A percentile compares a stretch with the other conserved stretches of the same genome.
phyloP scores from a whole-genome alignment of 2,888 invertebrate species.

The Isoperla grammatica region DNA sequence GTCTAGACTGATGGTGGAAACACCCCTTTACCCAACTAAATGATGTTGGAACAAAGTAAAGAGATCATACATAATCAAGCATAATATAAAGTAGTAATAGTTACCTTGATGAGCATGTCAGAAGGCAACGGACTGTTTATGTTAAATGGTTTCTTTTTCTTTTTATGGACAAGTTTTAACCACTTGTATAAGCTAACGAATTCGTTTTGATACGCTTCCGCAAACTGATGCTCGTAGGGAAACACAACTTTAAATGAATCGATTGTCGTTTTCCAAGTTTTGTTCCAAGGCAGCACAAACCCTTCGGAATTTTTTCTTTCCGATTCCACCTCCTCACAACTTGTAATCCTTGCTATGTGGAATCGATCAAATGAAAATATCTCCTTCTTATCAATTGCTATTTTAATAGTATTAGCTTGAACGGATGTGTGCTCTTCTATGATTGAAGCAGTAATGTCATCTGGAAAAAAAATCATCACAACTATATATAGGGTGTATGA shows the following conservation, averaged over 20 bases:
- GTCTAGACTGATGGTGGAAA: too few relatives aligned
- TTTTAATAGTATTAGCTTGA: constrained; percentile 35
- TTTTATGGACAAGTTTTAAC: constrained; percentile 76
- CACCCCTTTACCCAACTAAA: too few relatives aligned
- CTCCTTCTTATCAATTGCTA: constrained; percentile 64
- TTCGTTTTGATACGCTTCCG: constrained; percentile 82
- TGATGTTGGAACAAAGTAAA: too few relatives aligned
- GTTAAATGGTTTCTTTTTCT: constrained; percentile 62
- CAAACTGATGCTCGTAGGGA: constrained; percentile 83
- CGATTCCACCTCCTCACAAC: constrained; percentile 58
- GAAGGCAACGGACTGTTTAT: constrained; percentile 69
- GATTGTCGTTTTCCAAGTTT: constrained; percentile 62
- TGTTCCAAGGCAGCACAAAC: constrained; percentile 64
- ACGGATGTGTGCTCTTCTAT: constrained; percentile 21
- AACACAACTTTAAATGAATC: constrained; percentile 65
- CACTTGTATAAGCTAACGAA: constrained; percentile 90
- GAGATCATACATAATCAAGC: background rate
- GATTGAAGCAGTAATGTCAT: constrained; percentile 28
- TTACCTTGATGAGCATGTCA: constrained; percentile 82
- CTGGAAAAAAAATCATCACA: constrained; percentile 30
- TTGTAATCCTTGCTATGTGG: constrained; percentile 53
- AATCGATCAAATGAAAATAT: constrained; percentile 67
- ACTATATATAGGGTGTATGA: background rate
- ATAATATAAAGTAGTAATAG: constrained; percentile 33
- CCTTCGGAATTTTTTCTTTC: constrained; percentile 72